Base-by-base conservation (phyloP, 1,140 invertebrate genomes). In the Saccostrea glomerata region DNA sequence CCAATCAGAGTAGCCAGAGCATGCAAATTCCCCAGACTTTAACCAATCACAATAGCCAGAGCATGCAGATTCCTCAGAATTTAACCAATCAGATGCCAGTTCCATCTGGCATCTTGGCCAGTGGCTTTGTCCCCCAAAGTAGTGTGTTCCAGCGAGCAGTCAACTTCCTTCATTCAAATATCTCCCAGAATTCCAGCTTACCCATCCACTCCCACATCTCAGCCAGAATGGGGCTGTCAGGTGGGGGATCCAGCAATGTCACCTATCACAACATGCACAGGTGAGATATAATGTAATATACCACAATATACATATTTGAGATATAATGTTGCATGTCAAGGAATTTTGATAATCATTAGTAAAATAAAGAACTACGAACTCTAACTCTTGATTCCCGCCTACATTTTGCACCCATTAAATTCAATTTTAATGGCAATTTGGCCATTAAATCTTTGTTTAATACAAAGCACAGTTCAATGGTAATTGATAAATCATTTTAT, bases 41-140 rank as follows among this genome's bases (percentile, higher is more conserved):
- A 73, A 30, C 66, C 66, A 73, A 30, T 25, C 66, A 73, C n/a
- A 73, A 77, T 30, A 25, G 25, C 70, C 70, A 77, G 70, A 30
- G 23, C 23, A 30, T 77, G 11, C 70, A 30, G 25, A 77, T 30
- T 77, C 58, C 70, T 12, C 70, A 77, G 23, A 30, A 25, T 25
- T 15, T 36, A 12, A 36, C 25, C 15, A 30, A 77, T 63, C 58
- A 63, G n/a, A 63, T n/a, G 4, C 70, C 23, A 40, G 11, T 36
- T 15, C 25, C 70, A 7, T 77, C 70, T 77, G 70, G 70, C 4
- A 77, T 77, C 23, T 36, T 25, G 25, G 7, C 70, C 23, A 15
- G 13, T 11, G 70, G 70, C 12, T 36, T 77, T 36, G 30, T 77
- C 30, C 70, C 70, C 7, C 70, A 77, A 13, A 6, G 23, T 36